phyloP scores from a whole-genome alignment of 2,113 vertebrate genomes.

The Bettongia penicillata region DNA sequence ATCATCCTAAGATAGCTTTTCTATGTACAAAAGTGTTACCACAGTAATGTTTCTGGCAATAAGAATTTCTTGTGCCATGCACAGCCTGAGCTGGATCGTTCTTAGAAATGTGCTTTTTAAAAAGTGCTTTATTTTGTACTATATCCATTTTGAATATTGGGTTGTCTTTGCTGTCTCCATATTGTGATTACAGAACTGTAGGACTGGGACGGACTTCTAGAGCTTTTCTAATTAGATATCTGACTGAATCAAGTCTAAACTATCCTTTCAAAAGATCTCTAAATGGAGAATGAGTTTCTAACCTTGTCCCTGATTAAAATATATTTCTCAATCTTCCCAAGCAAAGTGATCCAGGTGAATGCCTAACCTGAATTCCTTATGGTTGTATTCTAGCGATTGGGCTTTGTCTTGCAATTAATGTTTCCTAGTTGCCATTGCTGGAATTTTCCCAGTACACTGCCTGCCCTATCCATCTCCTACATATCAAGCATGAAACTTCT shows the following conservation, averaged over 20 bases:
- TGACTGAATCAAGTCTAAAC: background rate
- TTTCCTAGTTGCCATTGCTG: slow-evolving; percentile 25
- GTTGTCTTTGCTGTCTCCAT: background rate
- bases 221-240: background rate
- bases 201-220: background rate
- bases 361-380: background rate
- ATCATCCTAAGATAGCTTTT: background rate
- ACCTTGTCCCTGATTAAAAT: background rate
- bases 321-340: slow-evolving; percentile 13
- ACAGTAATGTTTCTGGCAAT: background rate
- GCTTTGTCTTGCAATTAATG: slow-evolving; percentile 6
- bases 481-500: background rate
- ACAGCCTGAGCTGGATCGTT: background rate
- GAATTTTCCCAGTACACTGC: slow-evolving; percentile 22
- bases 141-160: background rate
- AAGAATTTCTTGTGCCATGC: slow-evolving; percentile 1
- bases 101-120: background rate
- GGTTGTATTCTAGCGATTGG: background rate
- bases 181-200: background rate
- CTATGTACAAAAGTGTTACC: slow-evolving; percentile 24
- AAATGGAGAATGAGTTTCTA: slow-evolving; percentile 1
- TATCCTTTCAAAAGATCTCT: background rate
- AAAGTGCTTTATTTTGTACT: background rate
- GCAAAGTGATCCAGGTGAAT: background rate
- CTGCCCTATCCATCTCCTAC: background rate